phyloP scores from a whole-genome alignment of 2,888 invertebrate genomes.

The Cylloceria caligata region DNA sequence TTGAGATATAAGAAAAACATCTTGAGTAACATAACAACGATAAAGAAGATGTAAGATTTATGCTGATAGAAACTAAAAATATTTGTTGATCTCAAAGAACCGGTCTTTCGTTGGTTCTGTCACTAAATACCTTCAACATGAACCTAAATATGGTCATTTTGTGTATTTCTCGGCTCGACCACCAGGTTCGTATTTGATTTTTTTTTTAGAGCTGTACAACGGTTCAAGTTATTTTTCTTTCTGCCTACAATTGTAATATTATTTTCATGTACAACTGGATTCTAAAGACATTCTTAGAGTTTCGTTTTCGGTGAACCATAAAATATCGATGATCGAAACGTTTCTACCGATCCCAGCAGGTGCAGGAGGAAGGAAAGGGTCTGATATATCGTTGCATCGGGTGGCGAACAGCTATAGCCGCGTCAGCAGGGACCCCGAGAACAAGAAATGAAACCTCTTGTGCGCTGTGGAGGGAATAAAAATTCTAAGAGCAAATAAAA shows the following conservation, averaged over 20 bases:
- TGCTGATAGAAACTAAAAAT: neutral
- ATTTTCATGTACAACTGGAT: no score
- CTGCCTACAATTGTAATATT: no score
- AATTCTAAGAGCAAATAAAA: slow-evolving; percentile 60
- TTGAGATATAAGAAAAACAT: neutral
- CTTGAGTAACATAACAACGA: neutral
- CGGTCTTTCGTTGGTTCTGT: no score
- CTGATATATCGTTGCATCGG: slow-evolving; percentile 22
- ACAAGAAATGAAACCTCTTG: slow-evolving; percentile 21
- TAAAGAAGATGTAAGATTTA: neutral
- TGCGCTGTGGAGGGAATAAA: slow-evolving; percentile 46
- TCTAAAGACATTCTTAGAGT: neutral
- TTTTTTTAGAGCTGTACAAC: no score
- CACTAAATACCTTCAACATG: no score
- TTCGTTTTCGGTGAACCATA: slow-evolving; percentile 2
- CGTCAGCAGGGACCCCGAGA: neutral
- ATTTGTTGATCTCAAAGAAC: neutral
- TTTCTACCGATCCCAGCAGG: slow-evolving; percentile 54
- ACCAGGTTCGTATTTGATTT: no score
- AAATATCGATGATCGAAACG: slow-evolving; percentile 54
- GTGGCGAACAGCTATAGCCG: neutral
- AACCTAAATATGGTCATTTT: no score
- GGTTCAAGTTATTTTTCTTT: no score
- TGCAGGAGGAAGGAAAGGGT: slow-evolving; percentile 28
- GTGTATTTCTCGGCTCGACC: no score